Percentiles rank a stretch among this genome's conserved stretches.
These are phyloP conservation scores for Alloscopus bannaensis DNA, from an alignment of 2,888 invertebrate species.

Conservation along the genomic window DNA sequence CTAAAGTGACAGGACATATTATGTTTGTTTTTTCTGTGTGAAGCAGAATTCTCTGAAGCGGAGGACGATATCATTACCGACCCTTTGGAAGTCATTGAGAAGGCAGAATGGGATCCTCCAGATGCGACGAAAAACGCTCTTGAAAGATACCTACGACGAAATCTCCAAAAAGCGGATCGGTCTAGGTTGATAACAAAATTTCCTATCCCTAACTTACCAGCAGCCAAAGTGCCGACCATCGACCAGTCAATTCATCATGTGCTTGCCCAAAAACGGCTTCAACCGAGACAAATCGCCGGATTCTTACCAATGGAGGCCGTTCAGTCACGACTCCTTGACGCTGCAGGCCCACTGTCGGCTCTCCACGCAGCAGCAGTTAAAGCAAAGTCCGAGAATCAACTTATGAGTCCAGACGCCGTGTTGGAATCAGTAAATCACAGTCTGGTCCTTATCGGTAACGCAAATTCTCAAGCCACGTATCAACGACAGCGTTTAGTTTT, in stretches of 20 bases:
- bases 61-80: not conserved
- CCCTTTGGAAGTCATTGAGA: not conserved
- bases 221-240: not conserved
- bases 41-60: not conserved
- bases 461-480: not conserved
- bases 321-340: not conserved
- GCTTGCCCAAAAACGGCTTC: not conserved
- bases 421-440: not conserved
- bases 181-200: not conserved
- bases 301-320: not conserved
- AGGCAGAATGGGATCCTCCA: not conserved
- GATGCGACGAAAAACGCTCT: not conserved
- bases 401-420: not conserved
- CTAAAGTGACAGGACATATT: no score
- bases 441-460: not conserved
- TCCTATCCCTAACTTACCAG: not conserved
- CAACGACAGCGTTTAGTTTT: slow-evolving; percentile 4
- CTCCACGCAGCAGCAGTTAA: not conserved
- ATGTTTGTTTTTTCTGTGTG: no score
- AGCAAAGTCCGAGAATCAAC: not conserved
- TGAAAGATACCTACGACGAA: not conserved
- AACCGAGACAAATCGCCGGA: not conserved
- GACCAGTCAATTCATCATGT: not conserved
- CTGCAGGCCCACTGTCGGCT: not conserved
- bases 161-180: not conserved